phyloP scores from a whole-genome alignment of 2,113 vertebrate species.

The Harpagus bidentatus region DNA sequence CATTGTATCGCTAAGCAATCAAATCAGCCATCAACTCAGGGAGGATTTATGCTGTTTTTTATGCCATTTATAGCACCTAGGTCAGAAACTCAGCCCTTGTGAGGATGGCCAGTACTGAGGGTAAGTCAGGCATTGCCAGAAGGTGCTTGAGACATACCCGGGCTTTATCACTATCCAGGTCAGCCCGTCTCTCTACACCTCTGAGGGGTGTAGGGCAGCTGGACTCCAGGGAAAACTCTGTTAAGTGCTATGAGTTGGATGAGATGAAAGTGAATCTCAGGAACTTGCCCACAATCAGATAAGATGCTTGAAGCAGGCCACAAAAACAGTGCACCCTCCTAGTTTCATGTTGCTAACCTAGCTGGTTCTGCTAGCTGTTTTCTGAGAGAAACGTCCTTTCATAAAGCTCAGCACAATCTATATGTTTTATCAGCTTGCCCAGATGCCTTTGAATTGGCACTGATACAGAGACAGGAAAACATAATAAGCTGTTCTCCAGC shows the following conservation, averaged over 20 bases:
- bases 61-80: neutral
- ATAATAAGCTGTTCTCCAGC: neutral
- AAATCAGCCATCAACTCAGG: neutral
- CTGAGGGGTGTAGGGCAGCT: neutral
- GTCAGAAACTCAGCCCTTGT: neutral
- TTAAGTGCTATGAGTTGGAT: neutral
- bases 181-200: neutral
- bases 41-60: constrained; percentile 15
- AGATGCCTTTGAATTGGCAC: neutral
- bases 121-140: neutral
- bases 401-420: neutral
- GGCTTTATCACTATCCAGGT: neutral
- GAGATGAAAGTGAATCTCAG: neutral
- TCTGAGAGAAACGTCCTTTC: neutral
- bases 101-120: neutral
- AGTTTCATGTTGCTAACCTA: neutral
- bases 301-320: neutral
- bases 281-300: neutral
- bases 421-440: neutral
- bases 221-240: neutral
- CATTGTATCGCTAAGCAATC: neutral
- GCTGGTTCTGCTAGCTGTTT: neutral
- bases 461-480: neutral
- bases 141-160: neutral
- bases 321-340: neutral